Percentiles rank a stretch among this genome's conserved stretches.
phyloP scores from a whole-genome alignment of 2,113 vertebrate genomes.

The Mesitornis unicolor region DNA sequence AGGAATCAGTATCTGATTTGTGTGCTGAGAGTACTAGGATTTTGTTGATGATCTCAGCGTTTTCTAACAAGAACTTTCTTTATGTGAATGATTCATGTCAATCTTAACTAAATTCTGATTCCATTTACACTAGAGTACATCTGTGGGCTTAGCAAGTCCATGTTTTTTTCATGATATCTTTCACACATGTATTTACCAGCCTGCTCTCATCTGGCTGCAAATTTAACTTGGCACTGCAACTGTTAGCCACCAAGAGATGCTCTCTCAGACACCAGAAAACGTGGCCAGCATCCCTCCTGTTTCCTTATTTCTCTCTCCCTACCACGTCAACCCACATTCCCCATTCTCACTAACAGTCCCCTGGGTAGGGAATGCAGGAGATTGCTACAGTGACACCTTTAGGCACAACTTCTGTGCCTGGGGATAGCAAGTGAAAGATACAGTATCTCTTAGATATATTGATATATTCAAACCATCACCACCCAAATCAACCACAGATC shows the following conservation, averaged over 20 bases:
- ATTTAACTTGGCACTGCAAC: background rate
- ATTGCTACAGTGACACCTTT: background rate
- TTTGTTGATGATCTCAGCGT: background rate
- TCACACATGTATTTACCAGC: constrained; percentile 22
- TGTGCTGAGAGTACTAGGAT: background rate
- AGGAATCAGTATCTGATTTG: background rate
- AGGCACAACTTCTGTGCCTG: background rate
- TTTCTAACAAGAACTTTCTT: background rate
- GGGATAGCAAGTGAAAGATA: background rate
- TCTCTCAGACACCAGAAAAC: background rate
- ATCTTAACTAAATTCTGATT: background rate
- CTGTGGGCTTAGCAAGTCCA: background rate
- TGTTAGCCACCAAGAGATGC: background rate
- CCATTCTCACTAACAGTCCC: background rate
- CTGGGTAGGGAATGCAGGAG: background rate
- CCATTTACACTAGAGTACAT: background rate
- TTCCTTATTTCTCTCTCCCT: background rate
- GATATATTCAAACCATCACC: background rate
- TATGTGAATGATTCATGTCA: background rate
- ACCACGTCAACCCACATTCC: background rate
- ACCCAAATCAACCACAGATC: background rate
- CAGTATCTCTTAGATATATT: too few relatives aligned
- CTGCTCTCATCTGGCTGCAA: constrained; percentile 10
- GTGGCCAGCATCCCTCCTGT: background rate
- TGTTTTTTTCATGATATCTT: constrained; percentile 36